These are phyloP conservation scores for Chelon labrosus DNA, from an alignment of 2,797 vertebrate genomes.

Conservation along the genomic window DNA sequence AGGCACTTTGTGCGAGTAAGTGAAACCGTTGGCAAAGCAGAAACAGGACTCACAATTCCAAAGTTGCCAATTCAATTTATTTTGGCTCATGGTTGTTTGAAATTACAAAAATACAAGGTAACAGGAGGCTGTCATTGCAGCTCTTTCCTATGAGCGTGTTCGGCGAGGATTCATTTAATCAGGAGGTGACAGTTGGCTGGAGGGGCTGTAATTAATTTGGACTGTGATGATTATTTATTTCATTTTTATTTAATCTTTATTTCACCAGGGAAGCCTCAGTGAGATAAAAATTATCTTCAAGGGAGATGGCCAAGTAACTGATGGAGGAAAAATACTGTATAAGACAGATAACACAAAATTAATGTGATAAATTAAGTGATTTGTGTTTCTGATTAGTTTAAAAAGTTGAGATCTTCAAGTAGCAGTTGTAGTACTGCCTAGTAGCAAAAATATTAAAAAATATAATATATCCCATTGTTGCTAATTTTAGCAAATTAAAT, in stretches of 20 bases:
- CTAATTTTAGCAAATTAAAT: no score
- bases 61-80: conserved; percentile 40
- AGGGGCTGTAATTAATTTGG: conserved; percentile 34
- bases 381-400: not conserved
- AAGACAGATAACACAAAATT: not conserved
- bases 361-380: not conserved
- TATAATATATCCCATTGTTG: no score
- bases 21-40: conserved; percentile 3
- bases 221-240: conserved; percentile 27
- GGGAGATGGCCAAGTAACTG: not conserved
- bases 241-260: conserved; percentile 39
- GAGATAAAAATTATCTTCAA: conserved; percentile 5
- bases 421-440: no score
- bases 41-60: conserved; percentile 20
- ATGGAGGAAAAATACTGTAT: not conserved
- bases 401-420: no score
- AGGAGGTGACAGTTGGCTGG: conserved; percentile 17
- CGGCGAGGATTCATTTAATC: conserved; percentile 38
- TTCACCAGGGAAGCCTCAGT: conserved; percentile 2
- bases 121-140: conserved; percentile 5
- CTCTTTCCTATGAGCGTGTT: not conserved
- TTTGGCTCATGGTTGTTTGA: conserved; percentile 45
- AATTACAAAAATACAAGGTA: conserved; percentile 31
- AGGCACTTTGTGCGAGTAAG: conserved; percentile 26
- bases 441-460: no score